Conservation (phyloP, 2,113 vertebrate genomes). For the Triplophysa siluroides region DNA sequence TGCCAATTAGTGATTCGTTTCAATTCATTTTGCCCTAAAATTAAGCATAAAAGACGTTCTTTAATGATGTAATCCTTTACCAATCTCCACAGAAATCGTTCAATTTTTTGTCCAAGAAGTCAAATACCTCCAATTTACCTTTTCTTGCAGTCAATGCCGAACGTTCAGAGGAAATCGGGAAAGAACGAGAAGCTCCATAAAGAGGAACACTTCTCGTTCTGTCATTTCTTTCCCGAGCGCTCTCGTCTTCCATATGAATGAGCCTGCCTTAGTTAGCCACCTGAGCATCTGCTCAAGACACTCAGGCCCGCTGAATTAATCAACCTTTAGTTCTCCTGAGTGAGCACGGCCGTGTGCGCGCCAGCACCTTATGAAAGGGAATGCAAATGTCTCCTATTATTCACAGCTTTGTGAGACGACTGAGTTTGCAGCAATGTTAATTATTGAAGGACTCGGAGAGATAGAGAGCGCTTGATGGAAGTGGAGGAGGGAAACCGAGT, state of each 20-base stretch:
- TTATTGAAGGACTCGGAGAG: conserved; percentile 60
- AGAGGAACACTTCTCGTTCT: conserved; percentile 9
- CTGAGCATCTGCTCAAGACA: conserved; percentile 64
- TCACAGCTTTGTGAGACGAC: conserved; percentile 53
- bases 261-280: conserved; percentile 40
- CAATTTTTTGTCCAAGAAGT: conserved; percentile 13
- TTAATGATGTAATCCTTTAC: conserved; percentile 8
- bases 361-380: conserved; percentile 49
- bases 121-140: conserved; percentile 23
- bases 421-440: conserved; percentile 55
- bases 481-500: conserved; percentile 20
- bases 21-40: background rate
- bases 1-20: background rate
- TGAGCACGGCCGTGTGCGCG: conserved; percentile 44
- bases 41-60: background rate
- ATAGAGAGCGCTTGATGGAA: conserved; percentile 26
- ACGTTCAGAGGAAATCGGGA: conserved; percentile 8
- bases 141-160: conserved; percentile 15
- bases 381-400: conserved; percentile 67
- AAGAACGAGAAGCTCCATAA: conserved; percentile 2
- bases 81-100: background rate
- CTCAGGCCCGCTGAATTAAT: conserved; percentile 63
- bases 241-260: conserved; percentile 41
- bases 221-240: conserved; percentile 21
- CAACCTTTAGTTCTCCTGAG: conserved; percentile 67